phyloP scores from a whole-genome alignment of 2,797 vertebrate genomes.

The Microctenopoma lineatum region DNA sequence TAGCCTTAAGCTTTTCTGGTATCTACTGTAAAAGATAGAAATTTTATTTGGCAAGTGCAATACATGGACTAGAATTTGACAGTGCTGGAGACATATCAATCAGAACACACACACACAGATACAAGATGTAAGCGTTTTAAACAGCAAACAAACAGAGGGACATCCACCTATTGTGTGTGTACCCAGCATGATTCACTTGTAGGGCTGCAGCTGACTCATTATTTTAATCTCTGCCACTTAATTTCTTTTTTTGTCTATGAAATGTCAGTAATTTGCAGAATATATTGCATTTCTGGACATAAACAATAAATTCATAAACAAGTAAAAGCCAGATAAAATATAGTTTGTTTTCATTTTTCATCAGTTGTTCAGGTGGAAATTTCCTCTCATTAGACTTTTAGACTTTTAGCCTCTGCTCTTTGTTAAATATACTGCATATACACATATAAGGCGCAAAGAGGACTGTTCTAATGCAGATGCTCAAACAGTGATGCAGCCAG shows the following conservation, averaged over 20 bases:
- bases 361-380: not conserved
- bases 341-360: not conserved
- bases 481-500: conserved; percentile 39
- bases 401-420: conserved; percentile 17
- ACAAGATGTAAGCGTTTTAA: too few relatives aligned
- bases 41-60: conserved; percentile 25
- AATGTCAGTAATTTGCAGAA: too few relatives aligned
- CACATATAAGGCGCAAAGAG: conserved; percentile 21
- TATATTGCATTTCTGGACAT: too few relatives aligned
- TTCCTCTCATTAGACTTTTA: not conserved
- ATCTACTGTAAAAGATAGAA: conserved; percentile 31
- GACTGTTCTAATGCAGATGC: conserved; percentile 37
- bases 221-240: not conserved
- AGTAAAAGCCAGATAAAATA: too few relatives aligned
- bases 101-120: not conserved
- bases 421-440: conserved; percentile 32
- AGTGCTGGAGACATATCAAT: conserved; percentile 1
- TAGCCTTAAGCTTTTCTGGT: conserved; percentile 38
- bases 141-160: not conserved
- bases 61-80: conserved; percentile 29
- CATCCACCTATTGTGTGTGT: not conserved
- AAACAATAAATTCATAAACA: too few relatives aligned
- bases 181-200: not conserved
- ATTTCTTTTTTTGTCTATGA: not conserved
- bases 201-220: not conserved